Conservation (phyloP, 2,113 vertebrate genomes). For the Donacobius atricapilla region DNA sequence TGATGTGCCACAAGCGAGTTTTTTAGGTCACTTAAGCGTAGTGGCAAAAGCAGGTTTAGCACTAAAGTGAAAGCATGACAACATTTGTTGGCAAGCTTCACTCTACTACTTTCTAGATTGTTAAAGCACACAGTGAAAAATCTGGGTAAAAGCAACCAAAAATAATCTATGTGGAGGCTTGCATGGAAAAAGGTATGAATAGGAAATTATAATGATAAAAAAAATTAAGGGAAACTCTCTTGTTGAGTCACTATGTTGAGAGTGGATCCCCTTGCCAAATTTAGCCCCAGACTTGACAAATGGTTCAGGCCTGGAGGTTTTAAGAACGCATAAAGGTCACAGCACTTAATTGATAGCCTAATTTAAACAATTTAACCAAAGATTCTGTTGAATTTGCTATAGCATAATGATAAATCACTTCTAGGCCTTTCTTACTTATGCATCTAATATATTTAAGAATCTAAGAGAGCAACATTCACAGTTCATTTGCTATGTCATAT, state of each 20-base stretch:
- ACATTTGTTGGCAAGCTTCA: background rate
- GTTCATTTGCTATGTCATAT: background rate
- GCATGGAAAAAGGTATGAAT: background rate
- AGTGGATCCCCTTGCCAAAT: background rate
- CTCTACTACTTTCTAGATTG: background rate
- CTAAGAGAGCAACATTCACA: background rate
- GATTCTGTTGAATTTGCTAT: background rate
- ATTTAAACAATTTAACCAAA: background rate
- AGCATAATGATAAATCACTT: background rate
- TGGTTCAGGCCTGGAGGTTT: background rate
- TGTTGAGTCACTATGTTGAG: background rate
- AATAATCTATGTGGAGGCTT: background rate
- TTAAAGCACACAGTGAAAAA: background rate
- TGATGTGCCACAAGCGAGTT: background rate
- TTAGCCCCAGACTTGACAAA: background rate
- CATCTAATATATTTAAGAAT: background rate
- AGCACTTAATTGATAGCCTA: background rate
- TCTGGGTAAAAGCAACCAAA: background rate
- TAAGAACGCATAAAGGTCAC: background rate
- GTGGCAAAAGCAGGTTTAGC: background rate
- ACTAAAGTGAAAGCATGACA: accelerated
- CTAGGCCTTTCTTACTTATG: background rate
- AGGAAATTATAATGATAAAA: background rate
- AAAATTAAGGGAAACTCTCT: background rate
- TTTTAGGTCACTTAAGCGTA: background rate